Conservation (phyloP, 2,888 invertebrate genomes). For the Cantharis rufa region DNA sequence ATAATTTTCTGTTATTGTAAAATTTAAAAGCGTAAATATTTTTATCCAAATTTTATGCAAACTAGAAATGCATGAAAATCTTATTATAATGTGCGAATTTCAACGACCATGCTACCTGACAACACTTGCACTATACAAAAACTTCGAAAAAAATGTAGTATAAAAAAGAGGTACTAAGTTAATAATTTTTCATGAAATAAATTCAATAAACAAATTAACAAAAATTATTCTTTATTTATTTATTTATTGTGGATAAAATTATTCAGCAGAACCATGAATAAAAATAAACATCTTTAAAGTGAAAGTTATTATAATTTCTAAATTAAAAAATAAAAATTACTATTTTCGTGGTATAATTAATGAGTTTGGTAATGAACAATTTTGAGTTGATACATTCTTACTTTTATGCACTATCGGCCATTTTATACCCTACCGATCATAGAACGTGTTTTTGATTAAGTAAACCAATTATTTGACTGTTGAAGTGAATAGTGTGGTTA, state of each 20-base stretch:
- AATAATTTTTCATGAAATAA: too few relatives aligned
- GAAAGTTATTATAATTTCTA: not conserved
- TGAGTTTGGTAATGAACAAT: slow-evolving; percentile 11
- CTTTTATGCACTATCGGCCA: slow-evolving; percentile 21
- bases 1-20: too few relatives aligned
- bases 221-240: too few relatives aligned
- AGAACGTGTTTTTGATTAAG: slow-evolving; percentile 42
- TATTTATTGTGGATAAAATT: not conserved
- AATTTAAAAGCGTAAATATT: too few relatives aligned
- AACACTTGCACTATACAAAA: too few relatives aligned
- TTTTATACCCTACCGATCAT: slow-evolving; percentile 21
- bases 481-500: slow-evolving; percentile 27
- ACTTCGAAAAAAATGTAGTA: too few relatives aligned
- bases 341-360: not conserved
- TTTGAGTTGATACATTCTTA: slow-evolving; percentile 23
- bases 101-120: too few relatives aligned
- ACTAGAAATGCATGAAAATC: too few relatives aligned
- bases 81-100: too few relatives aligned
- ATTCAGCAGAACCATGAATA: not conserved
- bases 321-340: not conserved
- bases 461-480: slow-evolving; percentile 40
- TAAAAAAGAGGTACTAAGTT: too few relatives aligned
- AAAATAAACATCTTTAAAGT: not conserved
- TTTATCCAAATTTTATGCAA: too few relatives aligned
- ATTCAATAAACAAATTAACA: too few relatives aligned